Evolutionary conservation across 2,888 invertebrate genomes (phyloP).

Genomic region (Orthonevra nobilis): DNA sequence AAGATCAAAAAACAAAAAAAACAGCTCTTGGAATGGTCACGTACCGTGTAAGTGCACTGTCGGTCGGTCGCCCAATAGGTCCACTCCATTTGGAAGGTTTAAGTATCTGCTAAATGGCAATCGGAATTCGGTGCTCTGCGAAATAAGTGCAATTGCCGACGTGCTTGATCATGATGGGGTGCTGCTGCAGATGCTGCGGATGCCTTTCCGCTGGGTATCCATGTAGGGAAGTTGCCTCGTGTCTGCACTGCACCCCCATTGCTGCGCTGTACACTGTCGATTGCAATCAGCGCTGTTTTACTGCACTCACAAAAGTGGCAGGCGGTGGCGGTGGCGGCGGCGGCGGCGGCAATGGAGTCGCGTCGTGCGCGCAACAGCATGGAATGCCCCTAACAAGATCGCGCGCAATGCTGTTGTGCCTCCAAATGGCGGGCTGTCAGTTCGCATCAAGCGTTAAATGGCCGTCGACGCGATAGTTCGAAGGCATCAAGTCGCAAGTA

Average conservation of each 20-base stretch:
- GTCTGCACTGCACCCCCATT: not conserved
- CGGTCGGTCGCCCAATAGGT: constrained; percentile 42
- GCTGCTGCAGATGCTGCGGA: constrained; percentile 58
- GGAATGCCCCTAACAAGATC: constrained; percentile 68
- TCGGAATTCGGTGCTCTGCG: constrained; percentile 57
- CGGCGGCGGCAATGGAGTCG: constrained; percentile 8
- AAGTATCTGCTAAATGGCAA: constrained; percentile 69
- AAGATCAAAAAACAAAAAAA: constrained; percentile 7
- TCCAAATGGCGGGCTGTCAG: constrained; percentile 61
- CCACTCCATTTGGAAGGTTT: constrained; percentile 59
- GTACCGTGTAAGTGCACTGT: constrained; percentile 65
- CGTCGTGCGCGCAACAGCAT: constrained; percentile 62
- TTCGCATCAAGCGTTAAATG: constrained; percentile 68
- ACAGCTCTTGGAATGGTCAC: constrained; percentile 41
- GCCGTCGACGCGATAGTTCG: constrained; percentile 62
- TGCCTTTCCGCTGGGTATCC: constrained; percentile 64
- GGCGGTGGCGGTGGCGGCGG: too few relatives aligned
- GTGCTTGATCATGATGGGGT: constrained; percentile 24
- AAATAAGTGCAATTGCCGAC: constrained; percentile 45
- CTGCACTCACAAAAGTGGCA: constrained; percentile 35
- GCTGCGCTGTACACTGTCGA: constrained; percentile 43
- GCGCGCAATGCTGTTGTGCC: constrained; percentile 65
- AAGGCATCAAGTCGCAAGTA: constrained; percentile 64
- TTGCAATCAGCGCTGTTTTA: constrained; percentile 62
- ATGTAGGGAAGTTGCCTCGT: constrained; percentile 22